Percentiles rank a stretch among this genome's conserved stretches.
These are phyloP conservation scores for Cancer borealis DNA, from an alignment of 2,888 invertebrate species.

Conservation along the genomic window DNA sequence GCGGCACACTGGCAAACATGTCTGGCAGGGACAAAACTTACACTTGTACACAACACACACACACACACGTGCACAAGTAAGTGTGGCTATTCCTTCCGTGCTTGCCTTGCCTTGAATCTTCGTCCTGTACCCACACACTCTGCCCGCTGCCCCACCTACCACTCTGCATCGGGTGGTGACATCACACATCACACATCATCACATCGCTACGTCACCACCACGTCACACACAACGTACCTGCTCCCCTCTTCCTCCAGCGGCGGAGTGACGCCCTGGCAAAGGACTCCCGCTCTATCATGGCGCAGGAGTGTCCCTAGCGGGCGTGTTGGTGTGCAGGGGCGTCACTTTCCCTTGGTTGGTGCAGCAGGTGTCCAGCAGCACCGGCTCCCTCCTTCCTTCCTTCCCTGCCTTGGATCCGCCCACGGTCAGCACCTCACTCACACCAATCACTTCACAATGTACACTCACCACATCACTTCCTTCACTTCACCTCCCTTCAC, in stretches of 20 bases:
- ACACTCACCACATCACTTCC: background rate
- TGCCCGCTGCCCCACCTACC: background rate
- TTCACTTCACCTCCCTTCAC: background rate
- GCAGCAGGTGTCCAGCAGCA: constrained; percentile 45
- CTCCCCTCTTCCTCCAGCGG: constrained; percentile 73
- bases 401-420: constrained; percentile 29
- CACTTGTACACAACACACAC: background rate
- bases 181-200: background rate
- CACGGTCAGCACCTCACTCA: background rate
- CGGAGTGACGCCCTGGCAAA: constrained; percentile 73
- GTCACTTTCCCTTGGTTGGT: constrained; percentile 58
- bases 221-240: constrained; percentile 44
- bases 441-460: constrained; percentile 5
- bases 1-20: background rate
- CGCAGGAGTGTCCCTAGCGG: constrained; percentile 17
- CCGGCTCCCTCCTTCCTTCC: background rate
- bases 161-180: background rate
- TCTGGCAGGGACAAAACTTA: background rate
- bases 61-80: no score
- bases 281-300: constrained; percentile 74
- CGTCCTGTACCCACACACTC: no score
- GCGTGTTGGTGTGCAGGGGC: background rate
- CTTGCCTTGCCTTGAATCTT: background rate
- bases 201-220: background rate
- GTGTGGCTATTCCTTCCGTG: background rate